phyloP scores from a whole-genome alignment of 2,113 vertebrate genomes.

The Sialia sialis region DNA sequence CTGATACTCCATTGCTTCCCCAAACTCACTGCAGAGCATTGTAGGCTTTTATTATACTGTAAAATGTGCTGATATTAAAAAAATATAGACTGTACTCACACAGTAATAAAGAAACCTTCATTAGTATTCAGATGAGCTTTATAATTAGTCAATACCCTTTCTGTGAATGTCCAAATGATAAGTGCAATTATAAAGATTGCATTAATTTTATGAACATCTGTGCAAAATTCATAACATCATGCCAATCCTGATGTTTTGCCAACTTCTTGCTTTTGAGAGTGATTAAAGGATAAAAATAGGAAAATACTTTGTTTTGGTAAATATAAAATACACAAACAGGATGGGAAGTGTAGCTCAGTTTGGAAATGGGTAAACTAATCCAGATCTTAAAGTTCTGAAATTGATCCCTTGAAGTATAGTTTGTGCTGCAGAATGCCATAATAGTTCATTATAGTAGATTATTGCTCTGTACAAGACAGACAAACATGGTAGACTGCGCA shows the following conservation, averaged over 20 bases:
- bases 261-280: neutral
- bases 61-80: neutral
- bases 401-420: neutral
- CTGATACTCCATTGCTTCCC: neutral
- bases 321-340: neutral
- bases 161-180: constrained; percentile 19
- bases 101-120: neutral
- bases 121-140: constrained; percentile 11
- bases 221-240: neutral
- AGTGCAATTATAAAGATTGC: neutral
- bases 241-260: neutral
- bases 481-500: neutral
- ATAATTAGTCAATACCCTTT: constrained; percentile 9
- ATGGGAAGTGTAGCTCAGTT: neutral
- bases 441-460: neutral
- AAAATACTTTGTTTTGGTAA: neutral
- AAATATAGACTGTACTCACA: neutral
- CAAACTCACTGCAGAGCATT: neutral
- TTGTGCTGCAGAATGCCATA: neutral
- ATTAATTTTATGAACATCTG: constrained; percentile 42
- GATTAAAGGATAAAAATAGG: neutral
- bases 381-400: neutral
- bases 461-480: neutral
- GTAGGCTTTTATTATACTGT: neutral
- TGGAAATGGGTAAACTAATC: neutral